Evolutionary conservation across 2,113 vertebrate species (phyloP), one percentile per base, ranked within the genome.

Genomic region (Cyanistes caeruleus): DNA sequence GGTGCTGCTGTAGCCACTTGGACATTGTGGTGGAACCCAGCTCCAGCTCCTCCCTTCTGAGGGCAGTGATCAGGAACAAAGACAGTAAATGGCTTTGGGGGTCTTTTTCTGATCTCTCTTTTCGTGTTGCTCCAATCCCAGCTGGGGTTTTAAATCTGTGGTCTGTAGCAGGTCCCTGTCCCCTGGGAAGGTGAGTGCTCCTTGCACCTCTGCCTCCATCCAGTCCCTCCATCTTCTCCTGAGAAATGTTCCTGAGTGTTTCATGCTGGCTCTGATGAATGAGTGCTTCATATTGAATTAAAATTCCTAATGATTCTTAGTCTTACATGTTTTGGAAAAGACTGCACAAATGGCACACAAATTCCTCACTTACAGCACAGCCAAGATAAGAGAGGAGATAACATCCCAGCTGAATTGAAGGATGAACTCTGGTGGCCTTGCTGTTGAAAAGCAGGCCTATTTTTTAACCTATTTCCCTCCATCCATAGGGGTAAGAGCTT

Each of bases 101-200:
- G 10, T 16, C 9, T 63, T 39, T 87, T 52, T 52, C 43, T 6
- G 2, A 35, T 43, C 25, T 55, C n/a, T 46, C 5, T 55, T n/a
- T 55, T 35, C 1, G 1, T 58, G 24, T 19, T 83, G 14, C 43
- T 79, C 33, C 33, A 13, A 0, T 39, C 1, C 0, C 37, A 80
- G 15, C 0, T 41, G 15, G n/a, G 43, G 51, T 77, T 65, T 51
- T 49, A 37, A 72, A 70, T 9, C 0, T 21, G 35, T 22, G 74
- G 3, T 27, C 46, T 64, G 30, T 17, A 55, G 20, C 33, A 92
- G 22, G 10, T 46, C 25, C 17, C 28, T 65, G 14, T 63, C 28
- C 24, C 10, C 20, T 43, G 9, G 15, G 24, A 9, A 33, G 13
- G 23, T 20, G 18, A 51, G 48, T 37, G 33, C 6, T 77, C 10